phyloP scores from a whole-genome alignment of 2,888 invertebrate species.

The Drosophila colorata region DNA sequence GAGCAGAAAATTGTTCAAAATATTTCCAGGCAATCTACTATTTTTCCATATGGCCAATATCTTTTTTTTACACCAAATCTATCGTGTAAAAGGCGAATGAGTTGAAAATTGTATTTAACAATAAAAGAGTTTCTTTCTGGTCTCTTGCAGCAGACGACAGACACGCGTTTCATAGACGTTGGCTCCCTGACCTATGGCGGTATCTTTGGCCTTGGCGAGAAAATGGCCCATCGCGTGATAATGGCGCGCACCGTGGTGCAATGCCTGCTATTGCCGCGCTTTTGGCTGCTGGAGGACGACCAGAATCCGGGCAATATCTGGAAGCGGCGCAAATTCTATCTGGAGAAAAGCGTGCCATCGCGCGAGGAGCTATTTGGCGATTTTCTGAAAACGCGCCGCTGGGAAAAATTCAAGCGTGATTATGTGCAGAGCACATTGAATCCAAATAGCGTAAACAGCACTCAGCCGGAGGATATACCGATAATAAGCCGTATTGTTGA shows the following conservation, averaged over 20 bases:
- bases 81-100: too few species aligned
- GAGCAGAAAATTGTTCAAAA: too few species aligned
- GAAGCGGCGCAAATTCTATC: constrained; percentile 80
- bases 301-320: constrained; percentile 85
- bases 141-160: constrained; percentile 13
- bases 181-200: constrained; percentile 82
- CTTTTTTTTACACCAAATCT: too few species aligned
- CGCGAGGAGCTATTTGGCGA: constrained; percentile 78
- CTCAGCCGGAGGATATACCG: constrained; percentile 82
- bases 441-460: constrained; percentile 63
- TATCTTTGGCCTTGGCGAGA: constrained; percentile 90
- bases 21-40: too few species aligned
- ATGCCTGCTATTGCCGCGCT: constrained; percentile 89
- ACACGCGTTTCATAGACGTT: constrained; percentile 83
- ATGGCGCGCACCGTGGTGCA: constrained; percentile 88
- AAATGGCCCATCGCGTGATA: constrained; percentile 89
- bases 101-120: too few species aligned
- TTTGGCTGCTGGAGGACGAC: constrained; percentile 88
- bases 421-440: constrained; percentile 68
- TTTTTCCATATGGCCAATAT: too few species aligned
- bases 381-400: constrained; percentile 80
- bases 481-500: constrained; percentile 83
- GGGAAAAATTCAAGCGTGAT: constrained; percentile 80
- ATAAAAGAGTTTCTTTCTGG: too few species aligned
- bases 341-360: constrained; percentile 83